A percentile compares a stretch with the other conserved stretches of the same genome.
Conservation (phyloP, 53 echinoderm and acorn worm genomes). For the Henricia sp. region DNA sequence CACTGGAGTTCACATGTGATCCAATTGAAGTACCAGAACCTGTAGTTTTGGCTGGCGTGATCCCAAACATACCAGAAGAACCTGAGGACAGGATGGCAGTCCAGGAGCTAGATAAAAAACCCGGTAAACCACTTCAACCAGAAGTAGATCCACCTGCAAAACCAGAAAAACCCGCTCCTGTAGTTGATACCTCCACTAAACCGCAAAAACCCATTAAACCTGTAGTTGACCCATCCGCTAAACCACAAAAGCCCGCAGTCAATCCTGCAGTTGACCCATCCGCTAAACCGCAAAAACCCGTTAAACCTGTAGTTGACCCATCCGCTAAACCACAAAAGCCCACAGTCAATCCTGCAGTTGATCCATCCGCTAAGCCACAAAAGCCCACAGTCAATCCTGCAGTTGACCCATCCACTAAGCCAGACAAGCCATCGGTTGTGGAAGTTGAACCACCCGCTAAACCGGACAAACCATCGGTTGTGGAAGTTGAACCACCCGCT, state of each 20-base stretch:
- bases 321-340: neutral
- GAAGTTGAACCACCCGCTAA: neutral
- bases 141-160: neutral
- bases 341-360: neutral
- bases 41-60: no score
- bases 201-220: neutral
- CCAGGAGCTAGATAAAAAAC: neutral
- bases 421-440: neutral
- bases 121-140: neutral
- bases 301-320: neutral
- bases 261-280: neutral
- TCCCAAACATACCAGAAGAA: no score
- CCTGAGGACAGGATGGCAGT: neutral
- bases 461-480: neutral
- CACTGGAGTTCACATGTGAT: slow-evolving; percentile 58
- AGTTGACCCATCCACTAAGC: neutral
- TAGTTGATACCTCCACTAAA: neutral
- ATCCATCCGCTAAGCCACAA: neutral
- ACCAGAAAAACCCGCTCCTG: neutral
- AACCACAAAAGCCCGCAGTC: neutral
- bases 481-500: neutral
- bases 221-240: neutral
- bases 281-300: neutral
- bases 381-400: neutral
- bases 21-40: slow-evolving; percentile 25